Conservation (phyloP, 2,888 invertebrate genomes). For the Tribolium freemani region DNA sequence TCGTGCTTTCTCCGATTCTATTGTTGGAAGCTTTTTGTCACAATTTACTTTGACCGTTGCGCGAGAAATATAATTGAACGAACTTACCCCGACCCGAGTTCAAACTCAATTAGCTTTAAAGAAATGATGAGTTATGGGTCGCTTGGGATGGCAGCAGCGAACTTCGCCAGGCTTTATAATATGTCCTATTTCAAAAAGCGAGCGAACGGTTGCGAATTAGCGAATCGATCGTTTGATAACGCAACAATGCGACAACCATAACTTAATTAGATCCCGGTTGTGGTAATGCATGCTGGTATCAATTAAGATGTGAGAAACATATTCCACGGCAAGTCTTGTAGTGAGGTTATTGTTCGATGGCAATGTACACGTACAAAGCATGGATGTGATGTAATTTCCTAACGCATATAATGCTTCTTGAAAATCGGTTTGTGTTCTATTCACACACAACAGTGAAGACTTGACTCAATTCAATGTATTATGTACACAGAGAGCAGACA, state of each 20-base stretch:
- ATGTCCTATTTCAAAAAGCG: too few relatives aligned
- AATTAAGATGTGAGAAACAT: slow-evolving; percentile 32
- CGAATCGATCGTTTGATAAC: background rate
- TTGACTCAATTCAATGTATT: slow-evolving; percentile 1
- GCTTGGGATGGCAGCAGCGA: background rate
- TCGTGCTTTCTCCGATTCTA: background rate
- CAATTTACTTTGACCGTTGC: background rate
- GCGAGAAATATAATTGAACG: slow-evolving; percentile 24
- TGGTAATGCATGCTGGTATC: slow-evolving; percentile 7
- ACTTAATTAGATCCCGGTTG: background rate
- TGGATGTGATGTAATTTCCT: slow-evolving; percentile 26
- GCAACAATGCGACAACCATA: background rate
- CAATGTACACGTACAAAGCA: slow-evolving; percentile 29
- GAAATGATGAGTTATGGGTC: slow-evolving; percentile 14
- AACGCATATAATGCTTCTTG: slow-evolving; percentile 24
- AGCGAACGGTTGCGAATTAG: too few relatives aligned
- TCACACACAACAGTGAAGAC: background rate
- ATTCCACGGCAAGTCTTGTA: slow-evolving; percentile 2
- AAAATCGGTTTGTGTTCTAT: slow-evolving; percentile 21
- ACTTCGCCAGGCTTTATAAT: too few relatives aligned
- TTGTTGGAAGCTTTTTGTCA: background rate
- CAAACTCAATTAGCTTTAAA: slow-evolving; percentile 25
- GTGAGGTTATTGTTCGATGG: slow-evolving; percentile 24
- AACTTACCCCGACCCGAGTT: slow-evolving; percentile 13
- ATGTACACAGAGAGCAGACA: slow-evolving; percentile 2